A percentile compares a stretch with the other conserved stretches of the same genome.
Evolutionary conservation across 2,797 vertebrate genomes (phyloP).

Genomic region (Phrynocephalus guinanensis): DNA sequence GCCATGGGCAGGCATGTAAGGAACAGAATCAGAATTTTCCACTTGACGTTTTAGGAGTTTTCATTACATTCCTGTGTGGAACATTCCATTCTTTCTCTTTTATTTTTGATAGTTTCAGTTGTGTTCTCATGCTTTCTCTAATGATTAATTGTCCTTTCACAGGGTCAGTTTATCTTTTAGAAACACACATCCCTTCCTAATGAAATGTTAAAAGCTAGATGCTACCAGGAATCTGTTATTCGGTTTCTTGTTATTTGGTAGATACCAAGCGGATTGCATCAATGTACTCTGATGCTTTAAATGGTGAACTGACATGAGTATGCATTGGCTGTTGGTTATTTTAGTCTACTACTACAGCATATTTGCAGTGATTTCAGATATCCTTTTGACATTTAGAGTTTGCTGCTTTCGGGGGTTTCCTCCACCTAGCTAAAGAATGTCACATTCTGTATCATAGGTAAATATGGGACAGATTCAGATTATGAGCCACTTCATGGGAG

Average conservation of each 20-base stretch:
- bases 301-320: background rate
- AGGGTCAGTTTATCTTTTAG: constrained; percentile 39
- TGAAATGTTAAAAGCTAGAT: constrained; percentile 26
- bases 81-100: constrained; percentile 61
- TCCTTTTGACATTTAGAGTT: background rate
- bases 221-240: constrained; percentile 9
- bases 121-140: constrained; percentile 41
- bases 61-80: constrained; percentile 41
- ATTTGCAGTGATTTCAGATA: constrained; percentile 9
- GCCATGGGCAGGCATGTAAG: background rate
- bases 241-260: constrained; percentile 31
- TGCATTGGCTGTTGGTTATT: constrained; percentile 22
- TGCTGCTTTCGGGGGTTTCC: background rate
- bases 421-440: background rate
- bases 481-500: background rate
- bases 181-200: constrained; percentile 31
- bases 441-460: background rate
- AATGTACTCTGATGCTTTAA: constrained; percentile 30
- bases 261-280: constrained; percentile 37
- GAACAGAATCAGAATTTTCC: constrained; percentile 41
- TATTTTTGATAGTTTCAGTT: constrained; percentile 51
- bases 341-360: background rate
- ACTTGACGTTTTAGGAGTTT: constrained; percentile 50
- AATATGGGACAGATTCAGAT: background rate
- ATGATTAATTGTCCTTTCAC: constrained; percentile 20